phyloP scores from a whole-genome alignment of 2,888 invertebrate genomes.

The Muschampia plurimacula region DNA sequence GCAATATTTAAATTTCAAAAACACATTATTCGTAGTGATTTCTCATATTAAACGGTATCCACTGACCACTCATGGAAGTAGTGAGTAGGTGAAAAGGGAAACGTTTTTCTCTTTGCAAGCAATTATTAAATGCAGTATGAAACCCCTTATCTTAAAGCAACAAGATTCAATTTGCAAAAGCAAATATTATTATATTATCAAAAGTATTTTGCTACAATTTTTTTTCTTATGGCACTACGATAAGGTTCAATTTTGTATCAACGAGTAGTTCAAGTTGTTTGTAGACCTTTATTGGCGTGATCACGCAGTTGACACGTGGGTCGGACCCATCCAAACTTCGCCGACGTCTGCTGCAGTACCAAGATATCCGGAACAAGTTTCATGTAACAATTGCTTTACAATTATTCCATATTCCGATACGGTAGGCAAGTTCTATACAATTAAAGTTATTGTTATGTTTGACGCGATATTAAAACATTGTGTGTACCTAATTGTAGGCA shows the following conservation, averaged over 20 bases:
- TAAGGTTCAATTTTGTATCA: constrained; percentile 41
- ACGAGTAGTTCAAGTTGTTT: constrained; percentile 7
- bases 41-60: constrained; percentile 30
- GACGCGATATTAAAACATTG: too few relatives aligned
- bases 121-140: constrained; percentile 15
- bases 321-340: constrained; percentile 63
- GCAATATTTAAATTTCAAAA: not conserved
- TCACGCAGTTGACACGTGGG: constrained; percentile 74
- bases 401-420: constrained; percentile 4
- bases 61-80: constrained; percentile 46
- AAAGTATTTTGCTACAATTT: constrained; percentile 6
- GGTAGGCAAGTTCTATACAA: not conserved
- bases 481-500: too few relatives aligned
- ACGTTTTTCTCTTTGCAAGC: constrained; percentile 39
- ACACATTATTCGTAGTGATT: constrained; percentile 14
- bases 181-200: constrained; percentile 14
- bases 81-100: constrained; percentile 43
- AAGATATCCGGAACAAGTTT: constrained; percentile 52
- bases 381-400: constrained; percentile 26
- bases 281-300: constrained; percentile 70
- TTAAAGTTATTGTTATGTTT: not conserved
- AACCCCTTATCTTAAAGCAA: not conserved
- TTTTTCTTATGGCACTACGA: not conserved
- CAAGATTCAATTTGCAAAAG: constrained; percentile 40
- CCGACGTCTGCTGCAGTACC: constrained; percentile 62